These are phyloP conservation scores for Phortica variegata DNA, from an alignment of 1,140 invertebrate genomes.

Conservation along the genomic window DNA sequence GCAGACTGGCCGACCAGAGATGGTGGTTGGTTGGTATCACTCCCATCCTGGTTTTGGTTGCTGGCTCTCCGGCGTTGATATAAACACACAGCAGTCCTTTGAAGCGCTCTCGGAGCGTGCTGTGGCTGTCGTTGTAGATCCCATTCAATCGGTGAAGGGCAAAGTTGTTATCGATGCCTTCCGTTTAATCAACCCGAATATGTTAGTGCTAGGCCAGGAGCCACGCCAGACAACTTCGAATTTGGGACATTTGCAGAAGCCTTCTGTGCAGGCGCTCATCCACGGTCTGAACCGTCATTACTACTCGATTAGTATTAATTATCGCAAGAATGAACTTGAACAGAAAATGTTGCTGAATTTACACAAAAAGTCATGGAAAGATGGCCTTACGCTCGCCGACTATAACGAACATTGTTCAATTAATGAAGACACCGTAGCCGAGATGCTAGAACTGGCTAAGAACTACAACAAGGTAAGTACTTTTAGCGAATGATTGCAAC, in stretches of 20 bases:
- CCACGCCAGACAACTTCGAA: constrained; percentile 98
- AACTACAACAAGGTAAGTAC: constrained; percentile 90
- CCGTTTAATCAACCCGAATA: constrained; percentile 97
- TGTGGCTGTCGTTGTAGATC: constrained; percentile 99
- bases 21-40: constrained; percentile 99
- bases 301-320: constrained; percentile 99
- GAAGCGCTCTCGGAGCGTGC: constrained; percentile 97
- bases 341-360: constrained; percentile 99
- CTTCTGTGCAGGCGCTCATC: constrained; percentile 98
- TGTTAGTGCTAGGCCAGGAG: constrained; percentile 98
- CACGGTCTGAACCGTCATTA: constrained; percentile 99
- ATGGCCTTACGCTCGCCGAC: constrained; percentile 92
- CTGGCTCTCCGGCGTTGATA: constrained; percentile 99
- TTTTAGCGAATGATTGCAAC: neutral
- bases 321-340: constrained; percentile 97
- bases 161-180: constrained; percentile 96
- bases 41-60: constrained; percentile 99
- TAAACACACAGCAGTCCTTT: constrained; percentile 99
- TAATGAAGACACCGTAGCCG: constrained; percentile 89
- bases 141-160: constrained; percentile 98
- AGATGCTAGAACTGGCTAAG: constrained; percentile 97
- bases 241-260: constrained; percentile 97
- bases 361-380: constrained; percentile 99
- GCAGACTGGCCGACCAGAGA: constrained; percentile 97
- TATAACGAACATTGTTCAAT: constrained; percentile 92